phyloP scores from a whole-genome alignment of 1,140 invertebrate genomes.

The Drosophila arawakana region DNA sequence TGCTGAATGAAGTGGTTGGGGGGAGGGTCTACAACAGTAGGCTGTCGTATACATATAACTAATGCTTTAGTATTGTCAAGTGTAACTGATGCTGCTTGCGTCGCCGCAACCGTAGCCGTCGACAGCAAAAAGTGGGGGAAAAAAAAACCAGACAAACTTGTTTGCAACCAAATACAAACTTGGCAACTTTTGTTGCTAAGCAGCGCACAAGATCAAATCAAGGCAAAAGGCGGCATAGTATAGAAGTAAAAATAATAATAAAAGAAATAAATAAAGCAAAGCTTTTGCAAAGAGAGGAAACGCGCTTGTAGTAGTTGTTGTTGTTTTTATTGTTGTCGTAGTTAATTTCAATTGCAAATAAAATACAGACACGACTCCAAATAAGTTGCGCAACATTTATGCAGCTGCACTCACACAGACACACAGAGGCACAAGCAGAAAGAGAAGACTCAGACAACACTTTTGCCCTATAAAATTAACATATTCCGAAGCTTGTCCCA shows the following conservation, averaged over 20 bases:
- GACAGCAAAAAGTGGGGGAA: not conserved
- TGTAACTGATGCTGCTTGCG: constrained; percentile 10
- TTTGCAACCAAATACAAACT: constrained; percentile 41
- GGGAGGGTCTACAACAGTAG: not conserved
- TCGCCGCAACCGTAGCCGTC: not conserved
- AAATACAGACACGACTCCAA: constrained; percentile 42
- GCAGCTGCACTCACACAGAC: constrained; percentile 34
- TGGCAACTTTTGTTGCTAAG: constrained; percentile 71
- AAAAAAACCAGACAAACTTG: constrained; percentile 67
- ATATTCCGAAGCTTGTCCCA: constrained; percentile 30
- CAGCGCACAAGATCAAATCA: constrained; percentile 72
- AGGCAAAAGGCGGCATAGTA: constrained; percentile 8
- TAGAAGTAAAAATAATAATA: constrained; percentile 29
- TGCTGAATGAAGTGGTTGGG: not conserved
- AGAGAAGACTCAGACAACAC: constrained; percentile 16
- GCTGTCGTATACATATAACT: not conserved
- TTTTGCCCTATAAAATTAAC: constrained; percentile 69
- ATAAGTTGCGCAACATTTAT: constrained; percentile 73
- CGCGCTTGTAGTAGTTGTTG: constrained; percentile 18
- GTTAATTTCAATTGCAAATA: constrained; percentile 80
- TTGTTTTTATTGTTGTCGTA: constrained; percentile 20
- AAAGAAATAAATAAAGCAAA: constrained; percentile 1
- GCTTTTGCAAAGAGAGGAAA: constrained; percentile 51
- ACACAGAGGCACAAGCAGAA: not conserved
- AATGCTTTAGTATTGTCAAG: constrained; percentile 7